These are phyloP conservation scores for Halcyon malimbica DNA, from an alignment of 2,113 vertebrate species.

Conservation along the genomic window DNA sequence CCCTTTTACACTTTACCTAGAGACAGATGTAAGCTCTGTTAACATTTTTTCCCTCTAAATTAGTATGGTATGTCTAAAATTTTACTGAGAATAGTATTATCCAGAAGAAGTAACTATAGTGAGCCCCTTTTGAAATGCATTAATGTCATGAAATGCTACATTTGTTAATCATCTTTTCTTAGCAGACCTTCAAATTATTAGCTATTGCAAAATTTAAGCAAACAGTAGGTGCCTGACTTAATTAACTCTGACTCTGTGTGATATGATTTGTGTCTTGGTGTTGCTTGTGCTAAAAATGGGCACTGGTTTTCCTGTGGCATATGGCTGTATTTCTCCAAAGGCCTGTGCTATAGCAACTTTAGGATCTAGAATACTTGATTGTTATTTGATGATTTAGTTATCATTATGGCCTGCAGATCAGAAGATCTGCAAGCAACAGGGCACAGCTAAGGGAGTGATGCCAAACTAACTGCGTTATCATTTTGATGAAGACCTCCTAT, in stretches of 20 bases:
- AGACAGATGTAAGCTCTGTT: neutral
- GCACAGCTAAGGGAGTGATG: neutral
- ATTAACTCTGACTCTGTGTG: constrained; percentile 49
- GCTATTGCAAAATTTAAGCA: constrained; percentile 15
- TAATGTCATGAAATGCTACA: neutral
- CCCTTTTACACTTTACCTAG: neutral
- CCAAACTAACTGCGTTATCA: neutral
- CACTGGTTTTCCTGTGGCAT: neutral
- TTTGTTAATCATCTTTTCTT: constrained; percentile 23
- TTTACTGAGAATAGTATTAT: neutral
- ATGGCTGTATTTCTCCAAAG: constrained; percentile 30
- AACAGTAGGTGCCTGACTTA: constrained; percentile 54
- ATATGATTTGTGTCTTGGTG: neutral
- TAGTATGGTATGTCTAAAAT: neutral
- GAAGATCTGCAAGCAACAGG: neutral
- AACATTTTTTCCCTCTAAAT: neutral
- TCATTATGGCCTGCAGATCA: neutral
- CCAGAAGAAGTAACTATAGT: neutral
- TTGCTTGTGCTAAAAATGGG: constrained; percentile 6
- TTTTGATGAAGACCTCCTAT: neutral
- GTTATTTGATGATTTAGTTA: neutral
- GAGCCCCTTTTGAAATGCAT: neutral
- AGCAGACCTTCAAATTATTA: constrained; percentile 33
- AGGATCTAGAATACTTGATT: neutral
- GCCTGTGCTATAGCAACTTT: neutral